Evolutionary conservation across 2,888 invertebrate genomes (phyloP).

Genomic region (Empis stercorea): DNA sequence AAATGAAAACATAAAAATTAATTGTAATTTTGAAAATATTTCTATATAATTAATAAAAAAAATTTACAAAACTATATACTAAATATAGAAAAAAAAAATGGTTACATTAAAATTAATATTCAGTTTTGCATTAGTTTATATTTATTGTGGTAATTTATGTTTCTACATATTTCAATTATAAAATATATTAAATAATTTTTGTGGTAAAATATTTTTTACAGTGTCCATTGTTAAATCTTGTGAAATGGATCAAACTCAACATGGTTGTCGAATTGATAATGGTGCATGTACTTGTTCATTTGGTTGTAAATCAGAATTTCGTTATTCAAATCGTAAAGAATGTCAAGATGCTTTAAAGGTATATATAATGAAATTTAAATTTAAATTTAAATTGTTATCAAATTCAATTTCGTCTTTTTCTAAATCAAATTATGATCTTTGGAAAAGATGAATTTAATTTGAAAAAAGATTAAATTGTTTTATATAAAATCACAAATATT

Average conservation of each 20-base stretch:
- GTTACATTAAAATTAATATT: neutral
- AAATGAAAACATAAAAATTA: no score
- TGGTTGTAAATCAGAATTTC: constrained; percentile 47
- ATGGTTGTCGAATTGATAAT: constrained; percentile 46
- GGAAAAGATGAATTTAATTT: no score
- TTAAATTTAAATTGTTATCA: no score
- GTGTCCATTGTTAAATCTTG: constrained; percentile 31
- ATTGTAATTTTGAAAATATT: no score
- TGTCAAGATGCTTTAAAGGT: constrained; percentile 48
- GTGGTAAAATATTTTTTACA: no score
- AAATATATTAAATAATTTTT: neutral
- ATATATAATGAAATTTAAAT: no score
- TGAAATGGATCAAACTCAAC: constrained; percentile 38
- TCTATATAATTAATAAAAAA: no score
- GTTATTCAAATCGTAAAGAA: constrained; percentile 42
- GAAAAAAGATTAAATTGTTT: no score
- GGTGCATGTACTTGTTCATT: constrained; percentile 46
- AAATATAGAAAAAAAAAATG: neutral
- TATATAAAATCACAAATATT: no score
- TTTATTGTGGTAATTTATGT: neutral
- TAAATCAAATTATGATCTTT: no score
- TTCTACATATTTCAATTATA: neutral
- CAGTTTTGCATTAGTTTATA: neutral
- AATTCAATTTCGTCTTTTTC: no score
- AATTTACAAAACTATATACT: no score